phyloP scores from a whole-genome alignment of 2,888 invertebrate species.

The Chironomus tentans region DNA sequence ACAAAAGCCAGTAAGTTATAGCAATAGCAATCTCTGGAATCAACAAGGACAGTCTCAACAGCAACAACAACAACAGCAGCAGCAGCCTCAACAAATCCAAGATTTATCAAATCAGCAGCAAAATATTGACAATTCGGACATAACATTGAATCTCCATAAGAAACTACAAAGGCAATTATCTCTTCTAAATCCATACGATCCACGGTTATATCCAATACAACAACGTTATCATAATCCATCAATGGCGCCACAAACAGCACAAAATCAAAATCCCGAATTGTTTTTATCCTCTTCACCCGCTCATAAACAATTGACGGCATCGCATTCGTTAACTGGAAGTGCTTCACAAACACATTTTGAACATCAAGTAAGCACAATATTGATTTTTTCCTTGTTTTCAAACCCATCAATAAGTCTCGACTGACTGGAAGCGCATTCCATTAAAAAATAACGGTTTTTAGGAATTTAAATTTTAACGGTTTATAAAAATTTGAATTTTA shows the following conservation, averaged over 20 bases:
- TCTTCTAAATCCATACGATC: conserved; percentile 69
- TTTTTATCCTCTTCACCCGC: conserved; percentile 26
- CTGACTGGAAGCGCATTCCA: background rate
- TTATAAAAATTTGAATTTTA: too few relatives aligned
- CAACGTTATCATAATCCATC: conserved; percentile 28
- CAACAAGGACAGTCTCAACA: background rate
- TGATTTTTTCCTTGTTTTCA: too few relatives aligned
- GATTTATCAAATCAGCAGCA: conserved; percentile 20
- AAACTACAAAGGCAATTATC: conserved; percentile 73
- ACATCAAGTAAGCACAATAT: conserved; percentile 30
- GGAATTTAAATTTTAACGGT: too few relatives aligned
- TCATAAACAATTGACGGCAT: conserved; percentile 28
- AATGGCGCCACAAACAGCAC: conserved; percentile 30
- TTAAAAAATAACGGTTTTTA: too few relatives aligned
- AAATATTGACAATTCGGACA: conserved; percentile 33
- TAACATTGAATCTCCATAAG: conserved; percentile 56
- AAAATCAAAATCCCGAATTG: conserved; percentile 27
- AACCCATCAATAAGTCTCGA: too few relatives aligned
- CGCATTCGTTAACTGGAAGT: conserved; percentile 31
- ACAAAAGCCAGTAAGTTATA: conserved; percentile 31
- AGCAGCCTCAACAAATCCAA: conserved; percentile 5
- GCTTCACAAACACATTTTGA: conserved; percentile 32
- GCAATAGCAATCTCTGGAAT: conserved; percentile 29
- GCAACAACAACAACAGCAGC: background rate
- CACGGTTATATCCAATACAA: conserved; percentile 49